Conservation (phyloP, 2,797 vertebrate genomes). For the Uromys caudimaculatus region DNA sequence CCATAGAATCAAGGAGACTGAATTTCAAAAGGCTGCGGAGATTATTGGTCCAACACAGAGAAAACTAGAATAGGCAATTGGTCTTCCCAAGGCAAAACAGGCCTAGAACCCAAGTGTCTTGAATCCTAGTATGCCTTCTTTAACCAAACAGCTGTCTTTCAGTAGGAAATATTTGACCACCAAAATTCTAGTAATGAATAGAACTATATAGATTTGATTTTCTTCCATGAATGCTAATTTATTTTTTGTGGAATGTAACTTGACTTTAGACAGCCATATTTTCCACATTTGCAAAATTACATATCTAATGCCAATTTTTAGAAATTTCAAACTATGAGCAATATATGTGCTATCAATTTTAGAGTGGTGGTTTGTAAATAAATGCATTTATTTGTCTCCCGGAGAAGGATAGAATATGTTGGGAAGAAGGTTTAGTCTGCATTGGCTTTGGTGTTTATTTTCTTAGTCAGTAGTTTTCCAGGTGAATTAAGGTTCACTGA, state of each 20-base stretch:
- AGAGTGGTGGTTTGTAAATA: not conserved
- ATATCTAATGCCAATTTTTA: slow-evolving; percentile 23
- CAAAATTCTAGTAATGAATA: not conserved
- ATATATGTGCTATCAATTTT: not conserved
- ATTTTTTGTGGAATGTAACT: not conserved
- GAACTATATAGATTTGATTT: slow-evolving; percentile 27
- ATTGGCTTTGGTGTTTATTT: not conserved
- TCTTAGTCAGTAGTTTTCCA: not conserved
- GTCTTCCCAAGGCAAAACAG: not conserved
- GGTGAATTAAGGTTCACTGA: not conserved
- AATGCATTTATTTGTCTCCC: not conserved
- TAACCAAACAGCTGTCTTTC: not conserved
- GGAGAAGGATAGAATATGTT: not conserved
- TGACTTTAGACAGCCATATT: not conserved
- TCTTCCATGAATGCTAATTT: slow-evolving; percentile 24
- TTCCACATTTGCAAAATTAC: not conserved
- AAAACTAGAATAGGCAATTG: not conserved
- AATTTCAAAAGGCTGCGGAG: slow-evolving; percentile 26
- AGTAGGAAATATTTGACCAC: not conserved
- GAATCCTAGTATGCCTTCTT: not conserved
- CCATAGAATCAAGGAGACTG: not conserved
- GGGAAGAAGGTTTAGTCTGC: not conserved
- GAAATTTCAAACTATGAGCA: not conserved
- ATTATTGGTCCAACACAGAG: not conserved
- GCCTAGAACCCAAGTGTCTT: not conserved